phyloP scores from a whole-genome alignment of 1,140 invertebrate genomes.

The Tetramorium parvispinum region DNA sequence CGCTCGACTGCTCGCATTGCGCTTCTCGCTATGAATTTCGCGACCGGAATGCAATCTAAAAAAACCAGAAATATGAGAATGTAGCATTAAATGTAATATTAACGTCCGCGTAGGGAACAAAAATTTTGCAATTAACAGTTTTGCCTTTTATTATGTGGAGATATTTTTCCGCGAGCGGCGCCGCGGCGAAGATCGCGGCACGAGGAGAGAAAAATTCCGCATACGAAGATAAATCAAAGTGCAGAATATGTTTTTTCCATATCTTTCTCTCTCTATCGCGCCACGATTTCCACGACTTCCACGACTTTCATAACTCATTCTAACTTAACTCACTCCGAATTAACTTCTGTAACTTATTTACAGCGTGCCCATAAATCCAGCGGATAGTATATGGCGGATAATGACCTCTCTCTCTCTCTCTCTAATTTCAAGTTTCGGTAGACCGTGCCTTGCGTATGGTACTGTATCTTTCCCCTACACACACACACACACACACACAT shows the following conservation, averaged over 20 bases:
- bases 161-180: neutral
- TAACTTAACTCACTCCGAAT: conserved; percentile 14
- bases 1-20: conserved; percentile 11
- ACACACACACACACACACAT: no score
- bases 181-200: neutral
- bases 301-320: conserved; percentile 1
- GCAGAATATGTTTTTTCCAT: neutral
- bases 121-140: conserved; percentile 3
- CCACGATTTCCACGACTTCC: neutral
- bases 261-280: no score
- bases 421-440: conserved; percentile 21
- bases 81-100: neutral
- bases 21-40: conserved; percentile 21
- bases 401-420: conserved; percentile 17
- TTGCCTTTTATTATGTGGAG: neutral
- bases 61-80: neutral
- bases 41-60: conserved; percentile 16
- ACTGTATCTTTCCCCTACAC: neutral
- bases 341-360: conserved; percentile 35
- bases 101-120: neutral
- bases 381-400: neutral
- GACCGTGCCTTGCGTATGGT: neutral
- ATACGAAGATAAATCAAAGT: neutral
- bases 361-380: conserved; percentile 8
- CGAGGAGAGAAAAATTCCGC: neutral